Percentiles rank a stretch among this genome's conserved stretches.
These are phyloP conservation scores for Gryllus bimaculatus DNA, from an alignment of 1,140 invertebrate genomes.

Conservation along the genomic window DNA sequence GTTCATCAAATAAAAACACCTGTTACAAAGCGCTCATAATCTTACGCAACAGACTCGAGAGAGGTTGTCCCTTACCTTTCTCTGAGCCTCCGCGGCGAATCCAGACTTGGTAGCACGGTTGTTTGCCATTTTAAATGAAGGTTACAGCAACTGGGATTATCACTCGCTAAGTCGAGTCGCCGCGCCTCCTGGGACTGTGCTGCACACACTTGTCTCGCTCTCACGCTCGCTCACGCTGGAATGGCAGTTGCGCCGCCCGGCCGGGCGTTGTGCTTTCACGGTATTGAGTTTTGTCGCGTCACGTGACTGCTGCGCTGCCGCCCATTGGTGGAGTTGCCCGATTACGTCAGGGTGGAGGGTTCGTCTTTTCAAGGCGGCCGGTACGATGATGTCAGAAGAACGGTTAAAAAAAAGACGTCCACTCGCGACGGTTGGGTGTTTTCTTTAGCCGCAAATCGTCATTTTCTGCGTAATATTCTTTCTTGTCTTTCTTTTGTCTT, in stretches of 20 bases:
- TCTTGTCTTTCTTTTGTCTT: too few species aligned
- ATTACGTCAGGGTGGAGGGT: not conserved
- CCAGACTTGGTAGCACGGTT: slow-evolving; percentile 86
- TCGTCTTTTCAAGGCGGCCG: not conserved
- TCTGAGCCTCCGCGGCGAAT: slow-evolving; percentile 86
- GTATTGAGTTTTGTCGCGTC: slow-evolving; percentile 17
- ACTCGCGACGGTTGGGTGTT: not conserved
- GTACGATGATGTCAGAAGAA: not conserved
- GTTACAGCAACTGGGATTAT: not conserved
- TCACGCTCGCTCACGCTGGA: not conserved
- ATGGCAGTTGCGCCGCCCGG: slow-evolving; percentile 10
- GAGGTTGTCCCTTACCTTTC: slow-evolving; percentile 57
- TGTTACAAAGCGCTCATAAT: too few species aligned
- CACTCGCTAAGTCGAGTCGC: not conserved
- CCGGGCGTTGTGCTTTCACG: slow-evolving; percentile 13
- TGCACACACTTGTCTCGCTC: not conserved
- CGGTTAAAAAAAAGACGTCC: not conserved
- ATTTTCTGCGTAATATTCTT: too few species aligned
- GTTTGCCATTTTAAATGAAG: slow-evolving; percentile 53
- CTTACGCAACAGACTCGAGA: not conserved
- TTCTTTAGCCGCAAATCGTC: not conserved
- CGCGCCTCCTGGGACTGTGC: not conserved
- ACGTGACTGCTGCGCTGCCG: slow-evolving; percentile 7
- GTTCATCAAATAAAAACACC: too few species aligned
- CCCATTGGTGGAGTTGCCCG: not conserved